phyloP scores from a whole-genome alignment of 2,113 vertebrate genomes.

The Smithornis capensis region DNA sequence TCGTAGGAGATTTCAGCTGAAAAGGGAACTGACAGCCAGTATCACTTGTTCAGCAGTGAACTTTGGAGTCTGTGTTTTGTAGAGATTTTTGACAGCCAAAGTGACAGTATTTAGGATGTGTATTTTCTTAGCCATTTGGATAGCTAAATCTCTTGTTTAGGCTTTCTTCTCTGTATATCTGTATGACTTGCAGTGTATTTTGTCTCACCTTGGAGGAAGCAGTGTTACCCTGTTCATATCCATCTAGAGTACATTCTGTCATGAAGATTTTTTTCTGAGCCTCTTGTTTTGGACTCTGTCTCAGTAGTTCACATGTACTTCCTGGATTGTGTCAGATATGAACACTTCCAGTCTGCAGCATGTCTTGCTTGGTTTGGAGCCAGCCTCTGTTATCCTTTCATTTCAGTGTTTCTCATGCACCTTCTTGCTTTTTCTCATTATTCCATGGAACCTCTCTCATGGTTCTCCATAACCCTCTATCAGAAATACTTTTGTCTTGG shows the following conservation, averaged over 20 bases:
- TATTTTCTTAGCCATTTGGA: neutral
- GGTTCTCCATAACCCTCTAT: neutral
- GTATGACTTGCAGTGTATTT: neutral
- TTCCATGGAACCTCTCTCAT: neutral
- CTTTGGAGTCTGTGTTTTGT: neutral
- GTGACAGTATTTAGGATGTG: neutral
- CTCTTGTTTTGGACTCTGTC: neutral
- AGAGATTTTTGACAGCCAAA: neutral
- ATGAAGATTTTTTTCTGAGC: neutral
- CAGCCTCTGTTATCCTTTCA: neutral
- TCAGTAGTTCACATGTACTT: rapidly evolving
- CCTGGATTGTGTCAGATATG: neutral
- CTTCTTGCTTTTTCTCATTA: neutral
- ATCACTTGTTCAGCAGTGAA: neutral
- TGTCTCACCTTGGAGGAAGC: neutral
- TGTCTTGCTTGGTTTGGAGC: neutral
- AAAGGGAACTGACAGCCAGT: neutral
- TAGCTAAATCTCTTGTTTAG: neutral
- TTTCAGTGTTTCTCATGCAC: neutral
- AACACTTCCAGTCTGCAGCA: neutral
- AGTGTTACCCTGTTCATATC: neutral
- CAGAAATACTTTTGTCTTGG: neutral
- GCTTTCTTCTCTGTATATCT: neutral
- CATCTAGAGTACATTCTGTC: neutral
- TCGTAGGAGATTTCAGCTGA: neutral